Percentiles rank a stretch among this genome's conserved stretches.
These are phyloP conservation scores for Porites divaricata DNA, from an alignment of 92 coral and sea anemone species.

Conservation along the genomic window DNA sequence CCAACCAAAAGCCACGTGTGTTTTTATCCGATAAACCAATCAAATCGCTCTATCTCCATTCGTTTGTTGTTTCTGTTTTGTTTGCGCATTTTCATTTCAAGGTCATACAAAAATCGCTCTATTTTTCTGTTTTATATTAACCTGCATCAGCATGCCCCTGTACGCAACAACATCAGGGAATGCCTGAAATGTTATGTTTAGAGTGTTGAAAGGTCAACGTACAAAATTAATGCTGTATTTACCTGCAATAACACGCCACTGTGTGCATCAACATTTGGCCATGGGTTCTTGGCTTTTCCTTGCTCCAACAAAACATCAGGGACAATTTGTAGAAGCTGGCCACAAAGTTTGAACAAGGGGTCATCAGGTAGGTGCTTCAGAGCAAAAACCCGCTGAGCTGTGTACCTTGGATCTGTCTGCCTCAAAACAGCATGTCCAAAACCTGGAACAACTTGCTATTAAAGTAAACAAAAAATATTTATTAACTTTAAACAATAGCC, in stretches of 20 bases:
- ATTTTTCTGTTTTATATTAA: too few species aligned
- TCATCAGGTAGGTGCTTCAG: conserved; percentile 92
- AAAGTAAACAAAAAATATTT: not conserved
- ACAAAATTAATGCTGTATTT: not conserved
- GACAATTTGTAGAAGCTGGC: conserved; percentile 85
- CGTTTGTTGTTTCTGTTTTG: too few species aligned
- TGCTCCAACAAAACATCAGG: conserved; percentile 93
- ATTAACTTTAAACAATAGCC: not conserved
- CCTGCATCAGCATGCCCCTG: too few species aligned
- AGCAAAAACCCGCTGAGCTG: conserved; percentile 94
- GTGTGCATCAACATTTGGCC: conserved; percentile 99
- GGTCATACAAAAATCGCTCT: too few species aligned
- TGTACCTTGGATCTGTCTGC: conserved; percentile 93
- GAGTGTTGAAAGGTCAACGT: not conserved
- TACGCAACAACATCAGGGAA: too few species aligned
- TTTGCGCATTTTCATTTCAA: too few species aligned
- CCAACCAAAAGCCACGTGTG: too few species aligned
- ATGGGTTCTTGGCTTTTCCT: conserved; percentile 99
- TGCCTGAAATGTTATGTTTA: too few species aligned
- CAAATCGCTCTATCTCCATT: too few species aligned
- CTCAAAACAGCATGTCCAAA: conserved; percentile 99
- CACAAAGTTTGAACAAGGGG: conserved; percentile 87
- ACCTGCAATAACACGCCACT: conserved; percentile 98
- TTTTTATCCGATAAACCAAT: too few species aligned
- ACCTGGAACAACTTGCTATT: conserved; percentile 95